phyloP scores from a whole-genome alignment of 2,797 vertebrate species.

The Epinephelus awoara region DNA sequence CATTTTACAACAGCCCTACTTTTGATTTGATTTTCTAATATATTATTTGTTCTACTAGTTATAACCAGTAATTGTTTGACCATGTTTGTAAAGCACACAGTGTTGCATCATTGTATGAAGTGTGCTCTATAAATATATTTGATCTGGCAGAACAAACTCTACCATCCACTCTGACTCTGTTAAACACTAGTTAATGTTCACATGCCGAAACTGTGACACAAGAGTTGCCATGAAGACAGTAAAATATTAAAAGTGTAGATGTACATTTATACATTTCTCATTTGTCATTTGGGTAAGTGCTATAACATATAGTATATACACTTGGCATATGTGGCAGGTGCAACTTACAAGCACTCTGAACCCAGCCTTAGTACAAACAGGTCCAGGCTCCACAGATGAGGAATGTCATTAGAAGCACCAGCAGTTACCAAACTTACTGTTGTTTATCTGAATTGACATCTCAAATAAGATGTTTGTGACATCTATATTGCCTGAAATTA shows the following conservation, averaged over 20 bases:
- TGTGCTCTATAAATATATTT: constrained; percentile 13
- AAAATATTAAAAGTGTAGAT: neutral
- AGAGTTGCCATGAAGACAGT: neutral
- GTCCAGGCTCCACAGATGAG: constrained; percentile 54
- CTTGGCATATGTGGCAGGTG: neutral
- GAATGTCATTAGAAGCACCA: constrained; percentile 46
- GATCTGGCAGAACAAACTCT: constrained; percentile 21
- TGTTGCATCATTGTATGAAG: constrained; percentile 10
- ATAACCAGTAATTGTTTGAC: neutral
- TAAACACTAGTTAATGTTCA: constrained; percentile 7
- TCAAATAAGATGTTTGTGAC: constrained; percentile 4
- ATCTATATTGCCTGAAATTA: constrained; percentile 14
- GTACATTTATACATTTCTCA: too few species aligned
- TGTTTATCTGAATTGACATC: constrained; percentile 12
- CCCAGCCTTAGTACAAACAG: constrained; percentile 36
- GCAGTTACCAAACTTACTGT: constrained; percentile 13
- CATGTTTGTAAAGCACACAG: constrained; percentile 6
- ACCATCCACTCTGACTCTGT: constrained; percentile 8
- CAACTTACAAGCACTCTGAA: neutral
- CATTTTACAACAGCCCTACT: neutral
- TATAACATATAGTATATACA: too few species aligned
- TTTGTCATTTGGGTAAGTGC: neutral
- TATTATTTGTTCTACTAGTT: neutral
- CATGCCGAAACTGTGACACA: neutral
- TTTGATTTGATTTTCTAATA: neutral